A percentile compares a stretch with the other conserved stretches of the same genome.
Evolutionary conservation across 2,797 vertebrate genomes (phyloP).

Genomic region (Alosa sapidissima): DNA sequence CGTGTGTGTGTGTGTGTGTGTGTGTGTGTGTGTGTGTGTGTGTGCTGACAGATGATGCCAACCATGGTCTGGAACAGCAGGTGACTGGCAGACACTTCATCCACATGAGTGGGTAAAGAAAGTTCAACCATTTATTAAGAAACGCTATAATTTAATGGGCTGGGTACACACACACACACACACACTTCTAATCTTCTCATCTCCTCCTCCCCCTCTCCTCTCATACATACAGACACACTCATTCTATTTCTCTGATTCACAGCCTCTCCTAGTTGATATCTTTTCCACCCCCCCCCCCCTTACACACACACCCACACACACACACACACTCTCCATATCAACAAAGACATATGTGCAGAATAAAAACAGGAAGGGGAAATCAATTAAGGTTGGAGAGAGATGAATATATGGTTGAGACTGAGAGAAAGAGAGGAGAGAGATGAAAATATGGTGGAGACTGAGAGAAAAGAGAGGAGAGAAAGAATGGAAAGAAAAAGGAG

Average conservation of each 20-base stretch:
- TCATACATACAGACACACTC: slow-evolving; percentile 6
- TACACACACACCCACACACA: neutral
- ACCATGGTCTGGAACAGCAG: slow-evolving; percentile 76
- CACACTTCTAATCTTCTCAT: slow-evolving; percentile 22
- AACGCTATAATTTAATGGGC: slow-evolving; percentile 87
- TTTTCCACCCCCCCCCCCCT: neutral
- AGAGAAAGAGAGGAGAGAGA: slow-evolving; percentile 44
- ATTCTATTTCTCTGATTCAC: slow-evolving; percentile 14
- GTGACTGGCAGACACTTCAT: slow-evolving; percentile 78
- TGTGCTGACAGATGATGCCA: slow-evolving; percentile 59
- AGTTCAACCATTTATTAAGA: slow-evolving; percentile 87
- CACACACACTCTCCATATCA: neutral
- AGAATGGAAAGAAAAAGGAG: slow-evolving; percentile 53
- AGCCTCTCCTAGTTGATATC: neutral
- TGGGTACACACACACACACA: slow-evolving; percentile 66
- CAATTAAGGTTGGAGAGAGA: neutral
- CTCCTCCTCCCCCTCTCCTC: neutral
- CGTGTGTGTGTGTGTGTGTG: slow-evolving; percentile 24
- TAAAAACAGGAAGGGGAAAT: neutral
- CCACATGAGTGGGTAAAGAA: slow-evolving; percentile 83
- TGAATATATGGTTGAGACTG: neutral
- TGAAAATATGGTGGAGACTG: neutral
- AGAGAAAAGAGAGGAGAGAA: slow-evolving; percentile 47
- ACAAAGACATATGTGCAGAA: neutral
- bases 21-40: slow-evolving; percentile 38